Evolutionary conservation across 2,797 vertebrate species (phyloP), one percentile per base, ranked within the genome.

Genomic region (Coreius guichenoti): DNA sequence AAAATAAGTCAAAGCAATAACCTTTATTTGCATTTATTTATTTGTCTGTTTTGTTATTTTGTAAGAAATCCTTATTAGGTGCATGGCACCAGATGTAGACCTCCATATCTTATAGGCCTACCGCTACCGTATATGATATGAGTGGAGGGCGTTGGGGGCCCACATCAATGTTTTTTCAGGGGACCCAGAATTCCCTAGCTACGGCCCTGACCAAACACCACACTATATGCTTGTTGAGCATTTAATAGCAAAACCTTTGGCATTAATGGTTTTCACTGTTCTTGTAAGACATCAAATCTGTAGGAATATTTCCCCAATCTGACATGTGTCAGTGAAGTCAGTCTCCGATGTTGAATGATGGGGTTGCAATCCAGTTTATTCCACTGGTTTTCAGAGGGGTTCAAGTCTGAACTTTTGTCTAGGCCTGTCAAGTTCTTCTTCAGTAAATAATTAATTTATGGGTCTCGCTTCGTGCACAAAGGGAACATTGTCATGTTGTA

Each of bases 361-460:
- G 33, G 11, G 8, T 45, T 1, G 54, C 23, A 19, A 7, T 77
- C 33, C 14, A 39, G 74, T 77, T 77, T 77, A 58, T 77, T 58
- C 33, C 51, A 39, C 23, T 43, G 75, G 51, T 58, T 51, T 58
- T 77, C 7, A n/a, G 4, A 39, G 33, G 54, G 33, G 23, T 61
- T 61, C 33, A 26, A 36, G 23, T 39, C 75, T 61, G 23, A 23
- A 14, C 54, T 19, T 43, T 43, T 61, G 36, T 77, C 7, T 26
- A 26, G 74, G 51, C 74, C 74, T 58, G 33, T 45, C 56, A 29
- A 63, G 36, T 36, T 54, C 11, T 61, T 78, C 36, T n/a, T 78
- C 56, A 29, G 5, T 39, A 43, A 61, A 43, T 26, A 14, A 45
- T 78, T 77, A 9, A 58, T 77, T 77, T 39, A 58, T 77, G 33